phyloP scores from a whole-genome alignment of 2,797 vertebrate genomes.

The Xenopus petersii region DNA sequence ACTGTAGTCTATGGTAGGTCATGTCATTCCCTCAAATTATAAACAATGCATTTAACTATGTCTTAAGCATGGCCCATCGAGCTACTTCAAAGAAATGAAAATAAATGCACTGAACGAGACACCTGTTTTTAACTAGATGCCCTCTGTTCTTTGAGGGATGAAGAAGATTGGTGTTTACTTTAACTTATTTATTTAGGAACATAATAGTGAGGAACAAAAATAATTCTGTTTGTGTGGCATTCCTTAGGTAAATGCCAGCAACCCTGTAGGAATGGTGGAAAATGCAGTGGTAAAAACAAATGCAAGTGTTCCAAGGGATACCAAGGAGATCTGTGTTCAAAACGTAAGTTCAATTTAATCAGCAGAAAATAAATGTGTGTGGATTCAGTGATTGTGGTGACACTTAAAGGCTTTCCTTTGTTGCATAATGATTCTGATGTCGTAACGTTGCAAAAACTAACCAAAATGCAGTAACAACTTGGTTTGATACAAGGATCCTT shows the following conservation, averaged over 20 bases:
- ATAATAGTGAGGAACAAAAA: background rate
- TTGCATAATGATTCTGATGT: no score
- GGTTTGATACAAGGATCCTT: no score
- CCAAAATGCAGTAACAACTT: no score
- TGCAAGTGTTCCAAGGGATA: slow-evolving; percentile 88
- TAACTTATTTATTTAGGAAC: background rate
- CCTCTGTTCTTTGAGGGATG: background rate
- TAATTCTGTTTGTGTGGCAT: slow-evolving; percentile 13
- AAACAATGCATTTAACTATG: background rate
- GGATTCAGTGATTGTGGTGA: no score
- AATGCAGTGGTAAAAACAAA: slow-evolving; percentile 84
- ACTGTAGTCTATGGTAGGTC: slow-evolving; percentile 5
- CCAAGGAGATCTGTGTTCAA: slow-evolving; percentile 83
- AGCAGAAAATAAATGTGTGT: background rate
- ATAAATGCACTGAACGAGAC: slow-evolving; percentile 1
- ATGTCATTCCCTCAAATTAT: background rate
- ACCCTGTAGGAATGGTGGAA: slow-evolving; percentile 81
- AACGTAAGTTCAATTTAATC: slow-evolving; percentile 67
- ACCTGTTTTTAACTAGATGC: background rate
- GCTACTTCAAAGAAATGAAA: slow-evolving; percentile 19
- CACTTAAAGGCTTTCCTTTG: no score
- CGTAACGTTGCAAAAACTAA: no score
- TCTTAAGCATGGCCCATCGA: background rate
- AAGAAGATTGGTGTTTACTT: slow-evolving; percentile 10
- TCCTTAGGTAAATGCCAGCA: slow-evolving; percentile 79